phyloP scores from a whole-genome alignment of 2,888 invertebrate genomes.

The Eristalis pertinax region DNA sequence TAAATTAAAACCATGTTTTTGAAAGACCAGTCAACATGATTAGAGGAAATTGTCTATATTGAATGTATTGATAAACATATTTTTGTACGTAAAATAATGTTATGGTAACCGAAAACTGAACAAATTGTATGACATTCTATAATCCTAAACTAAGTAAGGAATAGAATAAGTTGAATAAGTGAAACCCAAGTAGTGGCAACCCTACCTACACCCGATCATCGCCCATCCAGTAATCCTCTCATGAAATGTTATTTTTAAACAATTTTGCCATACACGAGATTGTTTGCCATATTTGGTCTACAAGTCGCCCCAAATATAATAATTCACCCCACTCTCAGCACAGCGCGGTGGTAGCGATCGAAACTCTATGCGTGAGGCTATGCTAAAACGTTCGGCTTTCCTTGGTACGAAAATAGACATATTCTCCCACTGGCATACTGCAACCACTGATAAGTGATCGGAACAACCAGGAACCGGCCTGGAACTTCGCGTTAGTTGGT shows the following conservation, averaged over 20 bases:
- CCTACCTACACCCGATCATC: conserved; percentile 18
- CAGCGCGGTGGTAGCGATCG: neutral
- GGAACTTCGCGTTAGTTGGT: conserved; percentile 10
- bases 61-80: too few species aligned
- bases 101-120: too few species aligned
- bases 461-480: conserved; percentile 48
- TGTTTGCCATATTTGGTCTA: conserved; percentile 66
- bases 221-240: conserved; percentile 11
- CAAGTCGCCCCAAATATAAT: conserved; percentile 19
- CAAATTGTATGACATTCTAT: too few species aligned
- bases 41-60: too few species aligned
- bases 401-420: conserved; percentile 53
- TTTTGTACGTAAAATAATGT: too few species aligned
- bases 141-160: too few species aligned
- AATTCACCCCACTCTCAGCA: conserved; percentile 9
- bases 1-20: too few species aligned
- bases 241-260: conserved; percentile 59
- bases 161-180: too few species aligned
- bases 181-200: conserved; percentile 16
- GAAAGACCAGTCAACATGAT: too few species aligned
- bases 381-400: conserved; percentile 27
- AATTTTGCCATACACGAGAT: conserved; percentile 52
- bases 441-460: conserved; percentile 49
- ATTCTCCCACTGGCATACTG: conserved; percentile 15
- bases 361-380: conserved; percentile 47